Evolutionary conservation across 1,140 invertebrate species (phyloP).

Genomic region (Bombus breviceps): DNA sequence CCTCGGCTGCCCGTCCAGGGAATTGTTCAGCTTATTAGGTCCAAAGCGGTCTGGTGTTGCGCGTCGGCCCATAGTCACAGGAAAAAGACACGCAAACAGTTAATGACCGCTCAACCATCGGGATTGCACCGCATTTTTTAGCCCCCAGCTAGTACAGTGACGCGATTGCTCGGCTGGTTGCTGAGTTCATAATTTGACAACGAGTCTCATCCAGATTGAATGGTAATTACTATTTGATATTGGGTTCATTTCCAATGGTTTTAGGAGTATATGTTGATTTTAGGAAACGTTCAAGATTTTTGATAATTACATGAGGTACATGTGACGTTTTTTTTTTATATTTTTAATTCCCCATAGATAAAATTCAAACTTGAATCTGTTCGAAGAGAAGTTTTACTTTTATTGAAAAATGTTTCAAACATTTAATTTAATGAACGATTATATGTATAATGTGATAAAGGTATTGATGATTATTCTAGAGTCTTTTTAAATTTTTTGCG

Average conservation of each 20-base stretch:
- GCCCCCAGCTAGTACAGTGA: too few species aligned
- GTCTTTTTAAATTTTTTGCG: too few species aligned
- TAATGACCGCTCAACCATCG: conserved; percentile 4
- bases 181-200: neutral
- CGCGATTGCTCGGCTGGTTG: neutral
- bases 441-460: too few species aligned
- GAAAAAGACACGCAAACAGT: conserved; percentile 25
- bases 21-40: conserved; percentile 79
- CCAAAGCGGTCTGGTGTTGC: conserved; percentile 65
- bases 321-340: neutral
- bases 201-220: too few species aligned
- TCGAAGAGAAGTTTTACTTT: neutral
- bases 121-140: neutral
- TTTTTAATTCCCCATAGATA: neutral
- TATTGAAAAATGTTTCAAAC: too few species aligned
- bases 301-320: too few species aligned
- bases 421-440: neutral
- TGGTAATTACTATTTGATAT: neutral
- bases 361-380: neutral
- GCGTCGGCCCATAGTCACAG: conserved; percentile 22
- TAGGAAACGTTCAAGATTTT: too few species aligned
- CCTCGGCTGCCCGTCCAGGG: conserved; percentile 64
- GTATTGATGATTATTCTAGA: too few species aligned
- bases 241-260: too few species aligned
- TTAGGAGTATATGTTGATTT: too few species aligned